Conservation (phyloP, 2,797 vertebrate genomes). For the Premnoplex brunnescens region DNA sequence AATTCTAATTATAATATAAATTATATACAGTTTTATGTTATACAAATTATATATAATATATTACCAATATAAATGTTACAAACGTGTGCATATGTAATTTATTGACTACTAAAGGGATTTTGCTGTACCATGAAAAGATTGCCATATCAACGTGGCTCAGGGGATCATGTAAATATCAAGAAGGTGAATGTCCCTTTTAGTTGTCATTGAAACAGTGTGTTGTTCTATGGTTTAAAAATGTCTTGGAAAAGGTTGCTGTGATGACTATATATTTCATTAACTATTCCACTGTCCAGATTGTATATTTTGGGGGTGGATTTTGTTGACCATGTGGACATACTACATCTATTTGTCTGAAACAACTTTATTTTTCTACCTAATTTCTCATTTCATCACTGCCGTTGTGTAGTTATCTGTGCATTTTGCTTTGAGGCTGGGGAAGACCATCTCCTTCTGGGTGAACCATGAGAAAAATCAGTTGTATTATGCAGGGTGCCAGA, state of each 20-base stretch:
- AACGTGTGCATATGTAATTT: neutral
- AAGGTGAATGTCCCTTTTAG: neutral
- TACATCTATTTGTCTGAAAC: neutral
- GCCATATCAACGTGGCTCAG: neutral
- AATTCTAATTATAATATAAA: conserved; percentile 11
- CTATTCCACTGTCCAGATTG: neutral
- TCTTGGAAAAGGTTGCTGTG: neutral
- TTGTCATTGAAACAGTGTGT: neutral
- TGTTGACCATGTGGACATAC: neutral
- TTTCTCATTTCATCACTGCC: neutral
- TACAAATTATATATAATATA: neutral
- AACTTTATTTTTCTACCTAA: neutral
- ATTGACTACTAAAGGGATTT: neutral
- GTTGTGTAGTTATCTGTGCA: neutral
- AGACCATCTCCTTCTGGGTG: neutral
- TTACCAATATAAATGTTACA: neutral
- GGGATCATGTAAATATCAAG: neutral
- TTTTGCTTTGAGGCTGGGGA: neutral
- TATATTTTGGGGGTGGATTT: accelerated
- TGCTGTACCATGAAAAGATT: neutral
- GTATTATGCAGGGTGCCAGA: neutral
- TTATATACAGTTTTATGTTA: neutral
- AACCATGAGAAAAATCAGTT: neutral
- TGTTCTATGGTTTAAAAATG: neutral
- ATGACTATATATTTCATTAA: neutral